These are phyloP conservation scores for Malurus leucopterus DNA, from an alignment of 2,797 vertebrate species.

Conservation along the genomic window DNA sequence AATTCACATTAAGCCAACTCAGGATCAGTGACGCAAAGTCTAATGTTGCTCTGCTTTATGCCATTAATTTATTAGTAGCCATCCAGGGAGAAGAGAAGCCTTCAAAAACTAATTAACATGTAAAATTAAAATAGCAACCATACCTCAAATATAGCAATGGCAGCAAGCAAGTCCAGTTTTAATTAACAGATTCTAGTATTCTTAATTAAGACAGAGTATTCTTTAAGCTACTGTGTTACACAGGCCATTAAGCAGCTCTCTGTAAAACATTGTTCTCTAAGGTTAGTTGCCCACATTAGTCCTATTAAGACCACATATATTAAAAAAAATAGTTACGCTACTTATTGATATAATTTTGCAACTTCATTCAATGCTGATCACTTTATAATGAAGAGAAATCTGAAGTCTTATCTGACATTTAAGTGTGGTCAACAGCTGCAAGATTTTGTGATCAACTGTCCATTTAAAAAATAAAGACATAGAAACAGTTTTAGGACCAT, in stretches of 20 bases:
- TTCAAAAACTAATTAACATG: conserved; percentile 15
- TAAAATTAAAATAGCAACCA: conserved; percentile 29
- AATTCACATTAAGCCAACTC: conserved; percentile 24
- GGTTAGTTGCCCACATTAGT: conserved; percentile 56
- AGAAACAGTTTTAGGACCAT: not conserved
- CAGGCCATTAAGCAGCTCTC: conserved; percentile 31
- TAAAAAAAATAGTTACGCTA: not conserved
- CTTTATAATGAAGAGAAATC: conserved; percentile 8
- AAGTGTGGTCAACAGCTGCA: not conserved
- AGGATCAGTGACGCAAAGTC: conserved; percentile 41
- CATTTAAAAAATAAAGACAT: not conserved
- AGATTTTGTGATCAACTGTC: not conserved
- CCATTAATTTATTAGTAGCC: conserved; percentile 15
- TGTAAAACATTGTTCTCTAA: conserved; percentile 48
- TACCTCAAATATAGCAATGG: conserved; percentile 10
- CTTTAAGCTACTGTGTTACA: conserved; percentile 19
- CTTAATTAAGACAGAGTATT: conserved; percentile 21
- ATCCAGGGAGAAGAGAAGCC: not conserved
- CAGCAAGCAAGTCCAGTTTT: conserved; percentile 41
- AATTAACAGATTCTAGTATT: conserved; percentile 10
- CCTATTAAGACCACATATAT: not conserved
- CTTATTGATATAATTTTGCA: not conserved
- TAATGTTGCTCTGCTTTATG: conserved; percentile 3
- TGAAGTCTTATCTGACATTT: not conserved
- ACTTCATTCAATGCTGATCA: not conserved